Evolutionary conservation across 2,113 vertebrate genomes (phyloP), one percentile per base, ranked within the genome.

Genomic region (Brachionichthys hirsutus): DNA sequence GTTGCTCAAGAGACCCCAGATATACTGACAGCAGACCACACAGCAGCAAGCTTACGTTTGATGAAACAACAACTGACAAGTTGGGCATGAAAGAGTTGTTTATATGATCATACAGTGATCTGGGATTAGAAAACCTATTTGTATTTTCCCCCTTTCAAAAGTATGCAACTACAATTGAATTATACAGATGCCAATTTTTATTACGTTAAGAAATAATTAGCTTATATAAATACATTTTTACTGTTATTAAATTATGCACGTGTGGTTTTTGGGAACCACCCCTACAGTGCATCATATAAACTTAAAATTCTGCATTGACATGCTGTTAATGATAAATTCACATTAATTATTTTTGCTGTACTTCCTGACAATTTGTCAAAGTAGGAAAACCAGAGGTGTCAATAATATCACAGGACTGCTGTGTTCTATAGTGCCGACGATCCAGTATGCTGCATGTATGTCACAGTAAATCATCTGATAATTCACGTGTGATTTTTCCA

Each of bases 1-100:
- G 54, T 50, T 41, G 63, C 51, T 63, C 62, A 69, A 49, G 35
- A 16, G 47, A 15, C 24, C 24, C 17, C 30, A 22, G 36, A 22
- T 45, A 10, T 43, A 54, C 44, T 30, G 44, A 22, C 16, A 9
- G 17, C 22, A 38, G 43, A 64, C 11, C 46, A 47, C 0, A 47
- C 50, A 35, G 16, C 59, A 36, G 7, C 42, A 2, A 11, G 16
- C 6, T 45, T 50, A 43, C 8, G 3, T 42, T 13, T 19, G 41
- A 43, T 48, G 19, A 12, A 34, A 18, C 19, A 9, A 11, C 24
- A 34, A 49, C 60, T 53, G 34, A 60, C 16, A 19, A 20, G 11
- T 40, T 7, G 49, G 16, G 2, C 36, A 12, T 42, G 11, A 51
- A 19, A 14, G 16, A 52, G 46, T 56, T 48, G 16, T 38, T 15